phyloP scores from a whole-genome alignment of 2,113 vertebrate species.

The Nansenia antarctica region DNA sequence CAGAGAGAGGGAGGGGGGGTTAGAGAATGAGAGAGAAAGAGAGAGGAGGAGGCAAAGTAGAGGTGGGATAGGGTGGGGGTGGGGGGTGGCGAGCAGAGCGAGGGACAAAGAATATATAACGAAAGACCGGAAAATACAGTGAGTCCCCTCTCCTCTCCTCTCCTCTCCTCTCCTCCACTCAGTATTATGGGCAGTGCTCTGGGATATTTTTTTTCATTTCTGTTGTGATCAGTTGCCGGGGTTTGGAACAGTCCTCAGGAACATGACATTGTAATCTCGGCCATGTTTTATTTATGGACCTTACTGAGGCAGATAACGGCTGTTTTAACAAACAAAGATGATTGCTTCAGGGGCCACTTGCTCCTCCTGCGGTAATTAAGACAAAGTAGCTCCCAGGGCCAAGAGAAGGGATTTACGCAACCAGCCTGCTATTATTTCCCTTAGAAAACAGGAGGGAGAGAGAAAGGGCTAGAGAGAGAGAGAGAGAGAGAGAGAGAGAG shows the following conservation, averaged over 20 bases:
- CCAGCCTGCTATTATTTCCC: slow-evolving; percentile 63
- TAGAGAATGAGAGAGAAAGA: neutral
- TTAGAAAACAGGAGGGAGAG: slow-evolving; percentile 25
- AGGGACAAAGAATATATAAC: neutral
- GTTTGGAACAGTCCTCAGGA: slow-evolving; percentile 74
- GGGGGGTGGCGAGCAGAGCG: neutral
- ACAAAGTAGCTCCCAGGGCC: slow-evolving; percentile 78
- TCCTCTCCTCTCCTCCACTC: neutral
- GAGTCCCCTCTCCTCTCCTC: neutral
- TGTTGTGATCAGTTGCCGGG: slow-evolving; percentile 67
- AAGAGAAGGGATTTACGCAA: slow-evolving; percentile 66
- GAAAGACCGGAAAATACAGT: too few species aligned
- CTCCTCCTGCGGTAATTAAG: slow-evolving; percentile 87
- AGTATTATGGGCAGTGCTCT: slow-evolving; percentile 23
- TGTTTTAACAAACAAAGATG: slow-evolving; percentile 89
- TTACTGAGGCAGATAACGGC: slow-evolving; percentile 69
- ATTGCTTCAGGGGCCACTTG: slow-evolving; percentile 83
- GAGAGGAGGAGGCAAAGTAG: neutral
- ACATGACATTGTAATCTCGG: slow-evolving; percentile 82
- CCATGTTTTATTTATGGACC: slow-evolving; percentile 88
- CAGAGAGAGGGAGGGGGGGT: neutral
- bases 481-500: neutral
- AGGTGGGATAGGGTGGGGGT: neutral
- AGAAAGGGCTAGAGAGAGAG: slow-evolving; percentile 28
- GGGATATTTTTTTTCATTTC: slow-evolving; percentile 72